Base-by-base conservation (phyloP, 2,888 invertebrate species). In the Drosophila recens region DNA sequence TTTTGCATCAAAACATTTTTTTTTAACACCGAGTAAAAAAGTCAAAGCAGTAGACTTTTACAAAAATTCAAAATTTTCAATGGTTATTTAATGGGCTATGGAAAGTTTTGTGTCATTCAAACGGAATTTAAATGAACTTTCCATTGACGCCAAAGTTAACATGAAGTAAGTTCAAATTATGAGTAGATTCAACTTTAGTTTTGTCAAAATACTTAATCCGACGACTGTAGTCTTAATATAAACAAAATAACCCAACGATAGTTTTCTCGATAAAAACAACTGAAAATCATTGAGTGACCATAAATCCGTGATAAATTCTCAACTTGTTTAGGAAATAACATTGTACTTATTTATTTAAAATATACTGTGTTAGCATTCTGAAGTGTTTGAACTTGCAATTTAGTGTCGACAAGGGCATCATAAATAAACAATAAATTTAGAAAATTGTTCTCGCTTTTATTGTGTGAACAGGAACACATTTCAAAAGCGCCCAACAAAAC, bases 361-460 rank as follows among this genome's bases (percentile, higher is more conserved):
- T 38, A n/a, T 5, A 38, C 9, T 46, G 8, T 46, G 45, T 36
- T 13, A 48, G 36, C 36, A 36, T 27, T 48, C 40, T 4, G 64
- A 67, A 71, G 56, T 54, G 56, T 54, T 67, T 71, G 67, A 77
- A 74, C 77, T 77, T 74, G 74, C 66, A 63, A 61, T 76, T 74
- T 77, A 70, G 73, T 70, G 73, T 76, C 73, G 77, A 77, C 73
- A 64, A 61, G 74, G 76, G 76, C 84, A 72, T 73, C 76, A 63
- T 57, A 71, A 78, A 71, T 80, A 78, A 67, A 67, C 67, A 45
- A 78, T 82, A 82, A 75, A 75, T 75, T 46, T 46, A n/a, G 36
- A 23, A 56, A 57, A 70, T 64, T 57, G 63, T 72, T 64, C 57
- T 57, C 23, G 64, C 69, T 48, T 43, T 48, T 43, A 23, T 57